These are phyloP conservation scores for Rhagonycha lutea DNA, from an alignment of 2,888 invertebrate species.

Conservation along the genomic window DNA sequence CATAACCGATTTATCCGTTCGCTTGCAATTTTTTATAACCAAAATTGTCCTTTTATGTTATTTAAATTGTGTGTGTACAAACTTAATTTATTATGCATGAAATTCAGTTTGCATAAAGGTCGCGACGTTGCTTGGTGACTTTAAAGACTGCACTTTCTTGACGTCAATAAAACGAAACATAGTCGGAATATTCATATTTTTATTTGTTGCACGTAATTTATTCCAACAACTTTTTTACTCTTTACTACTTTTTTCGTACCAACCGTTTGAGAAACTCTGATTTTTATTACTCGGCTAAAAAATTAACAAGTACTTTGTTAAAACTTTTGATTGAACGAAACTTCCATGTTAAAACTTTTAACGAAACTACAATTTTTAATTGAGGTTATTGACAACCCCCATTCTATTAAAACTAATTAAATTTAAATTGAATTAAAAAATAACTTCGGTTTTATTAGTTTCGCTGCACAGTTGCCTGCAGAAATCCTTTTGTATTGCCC, in stretches of 20 bases:
- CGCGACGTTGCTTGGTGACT: neutral
- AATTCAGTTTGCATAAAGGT: slow-evolving; percentile 1
- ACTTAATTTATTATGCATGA: slow-evolving; percentile 4
- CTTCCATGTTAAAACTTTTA: neutral
- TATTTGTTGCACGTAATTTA: neutral
- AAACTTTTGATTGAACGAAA: neutral
- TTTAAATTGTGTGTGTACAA: neutral
- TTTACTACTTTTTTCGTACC: neutral
- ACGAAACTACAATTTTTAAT: neutral
- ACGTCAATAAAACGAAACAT: neutral
- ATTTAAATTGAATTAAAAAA: slow-evolving; percentile 3
- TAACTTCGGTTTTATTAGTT: neutral
- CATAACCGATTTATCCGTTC: neutral
- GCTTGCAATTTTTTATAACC: neutral
- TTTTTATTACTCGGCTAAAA: neutral
- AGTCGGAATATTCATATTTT: neutral
- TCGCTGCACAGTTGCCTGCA: neutral
- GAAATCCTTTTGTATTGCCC: neutral
- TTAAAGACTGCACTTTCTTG: neutral
- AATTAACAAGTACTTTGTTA: neutral
- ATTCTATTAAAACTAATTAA: neutral
- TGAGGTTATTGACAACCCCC: slow-evolving; percentile 1
- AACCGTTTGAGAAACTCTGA: neutral
- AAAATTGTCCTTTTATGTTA: neutral
- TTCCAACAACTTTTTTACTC: neutral